These are phyloP conservation scores for Euwallacea fornicatus DNA, from an alignment of 1,140 invertebrate genomes.

Conservation along the genomic window DNA sequence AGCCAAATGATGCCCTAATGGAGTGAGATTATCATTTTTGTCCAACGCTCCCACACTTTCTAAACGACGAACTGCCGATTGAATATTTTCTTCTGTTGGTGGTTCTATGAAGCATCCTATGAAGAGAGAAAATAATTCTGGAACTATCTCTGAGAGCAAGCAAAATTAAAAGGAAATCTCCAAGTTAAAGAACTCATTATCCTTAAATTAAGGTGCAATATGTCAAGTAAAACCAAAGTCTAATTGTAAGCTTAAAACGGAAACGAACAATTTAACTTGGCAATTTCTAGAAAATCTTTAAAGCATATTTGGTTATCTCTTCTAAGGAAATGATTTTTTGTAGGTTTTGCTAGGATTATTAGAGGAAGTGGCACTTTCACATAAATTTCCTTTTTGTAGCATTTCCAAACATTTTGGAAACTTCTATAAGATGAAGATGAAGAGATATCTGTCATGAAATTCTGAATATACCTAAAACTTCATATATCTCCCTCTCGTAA, in stretches of 20 bases:
- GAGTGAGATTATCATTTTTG: slow-evolving; percentile 74
- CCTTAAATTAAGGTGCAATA: too few relatives aligned
- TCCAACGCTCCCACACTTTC: slow-evolving; percentile 88
- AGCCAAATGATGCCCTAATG: slow-evolving; percentile 86
- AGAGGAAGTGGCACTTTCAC: background rate
- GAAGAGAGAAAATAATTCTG: background rate
- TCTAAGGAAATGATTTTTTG: too few relatives aligned
- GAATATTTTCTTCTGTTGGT: slow-evolving; percentile 74
- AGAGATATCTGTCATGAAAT: background rate
- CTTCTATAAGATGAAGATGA: background rate
- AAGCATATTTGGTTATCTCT: too few relatives aligned
- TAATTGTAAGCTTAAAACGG: too few relatives aligned
- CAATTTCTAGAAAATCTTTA: background rate
- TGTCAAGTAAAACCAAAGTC: too few relatives aligned
- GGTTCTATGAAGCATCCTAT: slow-evolving; percentile 74
- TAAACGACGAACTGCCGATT: slow-evolving; percentile 73
- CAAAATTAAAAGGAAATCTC: too few relatives aligned
- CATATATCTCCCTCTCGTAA: slow-evolving; percentile 64
- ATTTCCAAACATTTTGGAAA: background rate
- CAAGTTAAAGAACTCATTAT: too few relatives aligned
- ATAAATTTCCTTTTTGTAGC: background rate
- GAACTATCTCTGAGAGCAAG: too few relatives aligned
- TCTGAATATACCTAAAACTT: slow-evolving; percentile 67
- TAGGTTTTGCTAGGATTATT: background rate
- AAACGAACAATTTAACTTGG: background rate